A percentile compares a stretch with the other conserved stretches of the same genome.
These are phyloP conservation scores for Halichoerus grypus DNA, from an alignment of 2,113 vertebrate species.

Conservation along the genomic window DNA sequence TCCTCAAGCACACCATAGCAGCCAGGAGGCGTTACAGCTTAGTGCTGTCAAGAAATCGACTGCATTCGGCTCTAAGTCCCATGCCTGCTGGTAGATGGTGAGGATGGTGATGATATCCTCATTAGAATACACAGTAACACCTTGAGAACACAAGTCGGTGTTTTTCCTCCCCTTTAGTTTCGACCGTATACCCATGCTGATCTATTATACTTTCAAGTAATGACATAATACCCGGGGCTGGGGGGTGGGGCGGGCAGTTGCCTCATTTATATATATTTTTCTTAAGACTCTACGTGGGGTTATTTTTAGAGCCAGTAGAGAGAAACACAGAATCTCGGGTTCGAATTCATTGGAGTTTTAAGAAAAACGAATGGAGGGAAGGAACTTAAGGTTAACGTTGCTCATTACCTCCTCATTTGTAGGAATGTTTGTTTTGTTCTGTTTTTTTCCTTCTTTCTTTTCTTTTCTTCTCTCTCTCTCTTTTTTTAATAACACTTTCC, in stretches of 20 bases:
- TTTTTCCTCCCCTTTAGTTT: background rate
- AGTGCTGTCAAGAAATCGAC: constrained; percentile 55
- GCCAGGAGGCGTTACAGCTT: constrained; percentile 79
- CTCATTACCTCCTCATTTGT: background rate
- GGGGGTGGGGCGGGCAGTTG: background rate
- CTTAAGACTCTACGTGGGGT: background rate
- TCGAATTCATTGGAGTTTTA: constrained; percentile 43
- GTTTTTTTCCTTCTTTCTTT: background rate
- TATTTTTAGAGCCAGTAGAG: accelerated
- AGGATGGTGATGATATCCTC: background rate
- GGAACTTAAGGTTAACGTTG: background rate
- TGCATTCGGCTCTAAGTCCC: accelerated
- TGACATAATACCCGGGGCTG: background rate
- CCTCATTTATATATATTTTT: background rate
- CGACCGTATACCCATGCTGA: accelerated
- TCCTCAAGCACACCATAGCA: constrained; percentile 81
- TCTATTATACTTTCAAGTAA: background rate
- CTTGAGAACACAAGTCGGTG: background rate
- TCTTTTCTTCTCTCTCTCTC: background rate
- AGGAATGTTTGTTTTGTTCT: background rate
- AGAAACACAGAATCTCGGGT: background rate
- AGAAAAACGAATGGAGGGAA: constrained; percentile 42
- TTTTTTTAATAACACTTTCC: background rate
- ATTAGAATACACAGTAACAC: constrained; percentile 49
- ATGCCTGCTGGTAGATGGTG: background rate